Evolutionary conservation across 2,888 invertebrate species (phyloP).

Genomic region (Neoascia interrupta): DNA sequence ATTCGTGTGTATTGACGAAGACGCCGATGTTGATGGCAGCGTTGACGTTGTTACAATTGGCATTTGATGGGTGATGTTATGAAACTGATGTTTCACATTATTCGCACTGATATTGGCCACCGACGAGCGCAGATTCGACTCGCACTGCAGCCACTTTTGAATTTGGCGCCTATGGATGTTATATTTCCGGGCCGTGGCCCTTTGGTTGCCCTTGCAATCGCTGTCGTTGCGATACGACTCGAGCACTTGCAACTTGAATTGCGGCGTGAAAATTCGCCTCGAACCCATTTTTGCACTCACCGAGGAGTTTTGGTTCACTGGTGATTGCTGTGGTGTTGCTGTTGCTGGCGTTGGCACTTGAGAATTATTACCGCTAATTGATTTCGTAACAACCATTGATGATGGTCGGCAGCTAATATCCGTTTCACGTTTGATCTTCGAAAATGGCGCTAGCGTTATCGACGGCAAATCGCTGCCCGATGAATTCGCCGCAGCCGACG

Average conservation of each 20-base stretch:
- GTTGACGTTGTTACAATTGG: constrained; percentile 64
- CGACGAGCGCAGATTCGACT: constrained; percentile 87
- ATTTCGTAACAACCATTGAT: constrained; percentile 60
- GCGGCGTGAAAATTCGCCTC: constrained; percentile 92
- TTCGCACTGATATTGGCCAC: constrained; percentile 81
- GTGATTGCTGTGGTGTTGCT: constrained; percentile 68
- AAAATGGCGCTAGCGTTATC: constrained; percentile 66
- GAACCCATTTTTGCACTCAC: constrained; percentile 85
- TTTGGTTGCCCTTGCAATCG: constrained; percentile 93
- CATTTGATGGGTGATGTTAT: constrained; percentile 74
- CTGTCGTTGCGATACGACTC: constrained; percentile 92
- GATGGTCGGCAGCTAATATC: constrained; percentile 35
- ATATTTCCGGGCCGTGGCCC: constrained; percentile 94
- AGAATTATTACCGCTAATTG: constrained; percentile 20
- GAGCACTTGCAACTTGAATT: constrained; percentile 93
- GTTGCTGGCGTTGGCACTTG: constrained; percentile 10
- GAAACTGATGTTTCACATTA: constrained; percentile 76
- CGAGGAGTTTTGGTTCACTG: constrained; percentile 54
- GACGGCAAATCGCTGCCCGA: constrained; percentile 54
- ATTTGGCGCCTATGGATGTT: constrained; percentile 94
- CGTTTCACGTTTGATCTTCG: constrained; percentile 62
- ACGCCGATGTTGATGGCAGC: constrained; percentile 50
- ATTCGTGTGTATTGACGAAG: constrained; percentile 65
- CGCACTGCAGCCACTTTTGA: constrained; percentile 95
- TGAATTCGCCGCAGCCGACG: constrained; percentile 45